Conservation (phyloP, 2,888 invertebrate genomes). For the Polydrusus tereticollis region DNA sequence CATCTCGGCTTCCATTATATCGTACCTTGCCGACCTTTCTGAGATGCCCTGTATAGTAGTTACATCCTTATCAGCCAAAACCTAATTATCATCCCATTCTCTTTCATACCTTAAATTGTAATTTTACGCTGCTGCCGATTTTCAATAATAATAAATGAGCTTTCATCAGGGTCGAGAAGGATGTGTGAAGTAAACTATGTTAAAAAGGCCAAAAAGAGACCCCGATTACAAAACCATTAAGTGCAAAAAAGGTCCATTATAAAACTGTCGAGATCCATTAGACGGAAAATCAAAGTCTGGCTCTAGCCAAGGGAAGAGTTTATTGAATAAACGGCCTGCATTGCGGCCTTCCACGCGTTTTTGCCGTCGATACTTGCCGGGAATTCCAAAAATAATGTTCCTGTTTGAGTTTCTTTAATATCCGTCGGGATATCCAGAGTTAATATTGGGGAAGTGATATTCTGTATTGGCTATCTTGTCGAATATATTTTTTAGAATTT, state of each 20-base stretch:
- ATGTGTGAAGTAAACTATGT: constrained; percentile 40
- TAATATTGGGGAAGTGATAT: too few species aligned
- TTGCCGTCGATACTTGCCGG: constrained; percentile 49
- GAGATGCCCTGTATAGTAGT: neutral
- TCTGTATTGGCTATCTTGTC: too few species aligned
- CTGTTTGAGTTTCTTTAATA: neutral
- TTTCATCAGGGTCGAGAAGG: constrained; percentile 9
- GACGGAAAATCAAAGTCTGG: constrained; percentile 45
- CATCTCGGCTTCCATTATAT: too few species aligned
- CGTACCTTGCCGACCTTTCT: too few species aligned
- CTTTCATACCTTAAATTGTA: constrained; percentile 2
- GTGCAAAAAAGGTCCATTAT: constrained; percentile 47
- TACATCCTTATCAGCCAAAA: neutral
- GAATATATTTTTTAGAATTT: too few species aligned
- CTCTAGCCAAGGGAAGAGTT: constrained; percentile 44
- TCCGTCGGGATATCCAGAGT: neutral
- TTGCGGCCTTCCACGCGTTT: constrained; percentile 52
- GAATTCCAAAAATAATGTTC: constrained; percentile 33
- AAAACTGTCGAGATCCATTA: constrained; percentile 45
- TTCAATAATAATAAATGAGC: constrained; percentile 34
- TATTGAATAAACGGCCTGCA: constrained; percentile 52
- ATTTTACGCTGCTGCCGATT: constrained; percentile 15
- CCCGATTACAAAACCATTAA: constrained; percentile 42
- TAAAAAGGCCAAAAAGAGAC: constrained; percentile 36
- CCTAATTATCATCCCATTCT: neutral